phyloP scores from a whole-genome alignment of 2,113 vertebrate species.

The Cheilinus undulatus region DNA sequence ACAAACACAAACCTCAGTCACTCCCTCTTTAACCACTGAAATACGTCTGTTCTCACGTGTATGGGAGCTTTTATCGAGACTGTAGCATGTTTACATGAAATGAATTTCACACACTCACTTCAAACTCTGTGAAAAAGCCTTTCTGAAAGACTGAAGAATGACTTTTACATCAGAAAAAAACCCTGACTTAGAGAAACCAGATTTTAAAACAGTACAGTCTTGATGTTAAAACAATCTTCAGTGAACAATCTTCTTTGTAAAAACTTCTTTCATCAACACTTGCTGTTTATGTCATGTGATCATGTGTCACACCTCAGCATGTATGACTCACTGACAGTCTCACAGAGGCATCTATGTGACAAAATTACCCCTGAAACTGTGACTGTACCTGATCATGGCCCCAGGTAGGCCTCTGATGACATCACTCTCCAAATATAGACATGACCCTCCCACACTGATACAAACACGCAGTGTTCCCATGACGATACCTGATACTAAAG shows the following conservation, averaged over 20 bases:
- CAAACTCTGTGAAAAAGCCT: no score
- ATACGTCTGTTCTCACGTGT: background rate
- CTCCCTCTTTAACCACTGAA: background rate
- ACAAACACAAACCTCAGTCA: constrained; percentile 11
- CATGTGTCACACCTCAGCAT: background rate
- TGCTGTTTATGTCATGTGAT: constrained; percentile 51
- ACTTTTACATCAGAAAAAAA: no score
- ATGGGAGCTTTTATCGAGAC: background rate
- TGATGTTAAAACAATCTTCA: no score
- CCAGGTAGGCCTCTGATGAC: constrained; percentile 22
- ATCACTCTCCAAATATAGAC: constrained; percentile 32
- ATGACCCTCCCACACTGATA: background rate
- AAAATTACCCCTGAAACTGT: constrained; percentile 68
- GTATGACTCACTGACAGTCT: constrained; percentile 33
- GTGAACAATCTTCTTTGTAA: no score
- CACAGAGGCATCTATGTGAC: background rate
- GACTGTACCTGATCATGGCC: constrained; percentile 41
- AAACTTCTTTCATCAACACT: background rate
- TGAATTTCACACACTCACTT: no score
- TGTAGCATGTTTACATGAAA: no score
- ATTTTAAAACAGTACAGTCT: no score
- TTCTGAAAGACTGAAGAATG: no score
- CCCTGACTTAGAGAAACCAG: no score
- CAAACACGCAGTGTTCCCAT: background rate
- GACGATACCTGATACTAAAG: constrained; percentile 6